Base-by-base conservation (phyloP, 2,888 invertebrate species). In the Drosophila birchii region DNA sequence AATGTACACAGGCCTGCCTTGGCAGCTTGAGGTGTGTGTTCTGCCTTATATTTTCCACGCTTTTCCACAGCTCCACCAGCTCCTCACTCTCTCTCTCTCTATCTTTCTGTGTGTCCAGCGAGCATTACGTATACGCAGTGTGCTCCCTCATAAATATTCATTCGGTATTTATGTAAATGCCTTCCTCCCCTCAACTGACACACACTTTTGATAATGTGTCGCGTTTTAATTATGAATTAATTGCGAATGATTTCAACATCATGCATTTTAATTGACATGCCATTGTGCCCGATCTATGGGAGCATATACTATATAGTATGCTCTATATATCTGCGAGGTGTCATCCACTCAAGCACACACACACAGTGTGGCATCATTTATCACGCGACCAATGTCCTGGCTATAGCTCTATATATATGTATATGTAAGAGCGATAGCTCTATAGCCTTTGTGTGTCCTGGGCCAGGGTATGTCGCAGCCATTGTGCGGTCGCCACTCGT, bases 171-270 rank as follows among this genome's bases (percentile, higher is more conserved):
- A 86, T 88, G 86, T 79, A 88, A 88, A 85, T 88, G 78, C 68
- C 57, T 57, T 23, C 66, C 16, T 11, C 11, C 45, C 16, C 54
- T 63, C 32, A 1, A 9, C 34, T 20, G 51, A 20, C 51, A 72
- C 67, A 57, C 77, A 78, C 81, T 83, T 86, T 86, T 86, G 84
- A 88, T 86, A 88, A 86, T 86, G 85, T 86, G 85, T 86, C 84
- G 81, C 84, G 81, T 79, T 86, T 86, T 86, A 88, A 86, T 86
- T 86, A 86, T 88, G 85, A 88, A 86, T 86, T 86, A 86, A 86
- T 86, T 86, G 88, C 86, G 78, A 86, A 86, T 88, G 88, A 88
- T 86, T 88, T 88, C 84, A 88, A 86, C 85, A 86, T 88, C 84
- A 88, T 88, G 85, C 81, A 86, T 86, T 86, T 88, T 86, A 86